Evolutionary conservation across 2,797 vertebrate genomes (phyloP).

Genomic region (Pseudomugil tenellus): DNA sequence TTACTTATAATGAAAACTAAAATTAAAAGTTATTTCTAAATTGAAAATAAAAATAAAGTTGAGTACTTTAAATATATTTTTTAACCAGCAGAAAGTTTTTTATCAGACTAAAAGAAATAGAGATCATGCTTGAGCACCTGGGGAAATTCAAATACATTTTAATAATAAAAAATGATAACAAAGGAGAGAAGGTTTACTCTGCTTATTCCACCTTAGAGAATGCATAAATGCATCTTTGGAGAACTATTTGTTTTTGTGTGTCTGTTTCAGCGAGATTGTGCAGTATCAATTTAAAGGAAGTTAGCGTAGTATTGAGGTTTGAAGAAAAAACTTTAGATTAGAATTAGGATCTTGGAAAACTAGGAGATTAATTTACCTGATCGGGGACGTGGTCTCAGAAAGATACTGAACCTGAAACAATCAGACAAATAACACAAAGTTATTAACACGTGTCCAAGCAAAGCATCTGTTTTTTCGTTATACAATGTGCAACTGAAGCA

Average conservation of each 20-base stretch:
- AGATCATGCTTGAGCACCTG: not conserved
- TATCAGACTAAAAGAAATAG: not conserved
- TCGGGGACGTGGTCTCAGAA: too few relatives aligned
- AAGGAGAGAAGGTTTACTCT: not conserved
- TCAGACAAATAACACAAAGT: not conserved
- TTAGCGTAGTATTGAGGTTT: not conserved
- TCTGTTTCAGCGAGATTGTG: not conserved
- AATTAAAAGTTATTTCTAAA: too few relatives aligned
- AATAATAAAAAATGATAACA: not conserved
- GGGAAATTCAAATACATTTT: not conserved
- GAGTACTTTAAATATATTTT: too few relatives aligned
- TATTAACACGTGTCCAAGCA: not conserved
- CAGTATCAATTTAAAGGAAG: not conserved
- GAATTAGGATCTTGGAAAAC: too few relatives aligned
- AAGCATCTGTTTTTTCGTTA: not conserved
- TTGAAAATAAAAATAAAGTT: too few relatives aligned
- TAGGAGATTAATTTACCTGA: too few relatives aligned
- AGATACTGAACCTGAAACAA: not conserved
- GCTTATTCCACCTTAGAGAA: not conserved
- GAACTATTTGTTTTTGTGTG: not conserved
- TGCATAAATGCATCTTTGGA: too few relatives aligned
- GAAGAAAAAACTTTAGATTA: too few relatives aligned
- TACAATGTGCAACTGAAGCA: not conserved
- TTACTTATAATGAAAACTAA: not conserved
- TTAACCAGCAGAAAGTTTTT: not conserved